Conservation (phyloP, 2,113 vertebrate genomes). For the Chaetura pelagica region DNA sequence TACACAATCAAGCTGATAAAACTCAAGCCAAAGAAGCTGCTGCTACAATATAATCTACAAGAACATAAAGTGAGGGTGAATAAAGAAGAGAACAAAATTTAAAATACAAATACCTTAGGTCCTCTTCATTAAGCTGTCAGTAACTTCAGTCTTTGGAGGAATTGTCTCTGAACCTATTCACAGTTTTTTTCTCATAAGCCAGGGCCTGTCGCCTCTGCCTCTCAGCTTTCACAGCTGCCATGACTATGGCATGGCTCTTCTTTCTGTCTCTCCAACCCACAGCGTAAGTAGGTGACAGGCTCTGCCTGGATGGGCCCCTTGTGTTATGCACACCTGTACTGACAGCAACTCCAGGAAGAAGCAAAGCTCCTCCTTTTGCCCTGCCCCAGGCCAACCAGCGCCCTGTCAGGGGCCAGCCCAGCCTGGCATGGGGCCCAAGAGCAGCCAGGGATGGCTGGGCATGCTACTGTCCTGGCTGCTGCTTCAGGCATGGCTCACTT, state of each 20-base stretch:
- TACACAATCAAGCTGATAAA: not conserved
- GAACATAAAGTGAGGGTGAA: not conserved
- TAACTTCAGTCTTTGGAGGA: not conserved
- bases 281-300: not conserved
- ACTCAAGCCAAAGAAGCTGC: not conserved
- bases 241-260: conserved; percentile 5
- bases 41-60: not conserved
- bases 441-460: not conserved
- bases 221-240: not conserved
- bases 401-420: conserved; percentile 8
- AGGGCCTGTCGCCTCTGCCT: not conserved
- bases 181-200: not conserved
- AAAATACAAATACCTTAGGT: conserved; percentile 38
- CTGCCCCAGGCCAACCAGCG: not conserved
- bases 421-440: not conserved
- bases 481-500: not conserved
- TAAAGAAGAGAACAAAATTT: not conserved
- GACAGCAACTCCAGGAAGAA: not conserved
- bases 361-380: conserved; percentile 44
- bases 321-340: accelerated
- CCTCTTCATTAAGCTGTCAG: not conserved
- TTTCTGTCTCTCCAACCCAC: not conserved
- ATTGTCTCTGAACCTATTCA: not conserved
- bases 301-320: not conserved
- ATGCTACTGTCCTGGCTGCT: not conserved